Percentiles rank a stretch among this genome's conserved stretches.
phyloP scores from a whole-genome alignment of 1,140 invertebrate species.

The Micrasema longulum region DNA sequence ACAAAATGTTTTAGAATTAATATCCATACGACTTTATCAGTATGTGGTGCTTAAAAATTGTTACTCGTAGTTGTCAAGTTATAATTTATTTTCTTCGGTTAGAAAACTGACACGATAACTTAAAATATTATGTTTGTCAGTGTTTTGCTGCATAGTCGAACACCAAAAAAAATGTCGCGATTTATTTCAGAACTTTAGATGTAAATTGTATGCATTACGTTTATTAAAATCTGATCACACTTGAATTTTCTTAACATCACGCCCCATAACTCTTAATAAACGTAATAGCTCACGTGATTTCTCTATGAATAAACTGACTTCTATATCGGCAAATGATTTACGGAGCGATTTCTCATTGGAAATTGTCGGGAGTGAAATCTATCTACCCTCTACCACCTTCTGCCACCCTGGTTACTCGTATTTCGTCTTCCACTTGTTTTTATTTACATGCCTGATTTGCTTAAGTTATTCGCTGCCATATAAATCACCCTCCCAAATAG shows the following conservation, averaged over 20 bases:
- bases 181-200: too few species aligned
- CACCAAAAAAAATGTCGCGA: too few species aligned
- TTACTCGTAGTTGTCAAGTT: too few species aligned
- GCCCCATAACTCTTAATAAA: slow-evolving; percentile 50
- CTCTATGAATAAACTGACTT: slow-evolving; percentile 46
- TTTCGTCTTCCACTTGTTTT: slow-evolving; percentile 44
- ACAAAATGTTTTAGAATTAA: too few species aligned
- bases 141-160: too few species aligned
- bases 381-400: slow-evolving; percentile 34
- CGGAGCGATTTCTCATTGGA: slow-evolving; percentile 52
- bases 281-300: slow-evolving; percentile 40
- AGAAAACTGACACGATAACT: too few species aligned
- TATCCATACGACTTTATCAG: too few species aligned
- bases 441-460: slow-evolving; percentile 55
- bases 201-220: not conserved
- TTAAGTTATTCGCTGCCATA: slow-evolving; percentile 41
- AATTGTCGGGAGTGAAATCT: slow-evolving; percentile 44
- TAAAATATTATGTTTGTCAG: too few species aligned
- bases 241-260: slow-evolving; percentile 35
- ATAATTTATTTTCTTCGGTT: too few species aligned
- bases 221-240: slow-evolving; percentile 16
- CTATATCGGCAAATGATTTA: slow-evolving; percentile 50
- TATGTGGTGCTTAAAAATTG: too few species aligned
- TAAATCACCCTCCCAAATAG: slow-evolving; percentile 50
- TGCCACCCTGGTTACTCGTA: slow-evolving; percentile 29